Evolutionary conservation across 1,140 invertebrate species (phyloP), one percentile per base, ranked within the genome.

Genomic region (Calephelis nemesis): DNA sequence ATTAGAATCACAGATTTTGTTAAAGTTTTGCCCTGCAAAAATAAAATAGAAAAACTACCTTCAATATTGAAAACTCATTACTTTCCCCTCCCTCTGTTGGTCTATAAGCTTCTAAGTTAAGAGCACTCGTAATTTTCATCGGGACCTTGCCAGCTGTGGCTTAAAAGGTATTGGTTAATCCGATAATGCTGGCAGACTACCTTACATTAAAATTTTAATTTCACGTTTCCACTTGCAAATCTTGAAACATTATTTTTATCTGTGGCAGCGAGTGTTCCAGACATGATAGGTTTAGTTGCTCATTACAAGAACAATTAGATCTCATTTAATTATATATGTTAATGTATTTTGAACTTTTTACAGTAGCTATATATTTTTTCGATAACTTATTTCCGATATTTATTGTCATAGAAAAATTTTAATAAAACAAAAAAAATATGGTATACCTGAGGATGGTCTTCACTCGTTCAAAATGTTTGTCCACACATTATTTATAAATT

Each of bases 81-180:
- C 54, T 60, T 60, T 63, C 30, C 62, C 47, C 62, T 66, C 49
- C 54, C 52, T 40, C 52, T 52, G 64, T 40, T 66, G 48, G 67
- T 68, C 69, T 71, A 71, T 74, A 74, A 77, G 70, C 74, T 72
- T 67, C 63, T 30, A 58, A 74, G 68, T 74, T 72, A 68, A 77
- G 64, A 77, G 72, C 69, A 70, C 52, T 54, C 39, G 69, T 74
- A 78, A 78, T 78, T 54, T 76, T 76, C 66, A 70, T 67, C 70
- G 73, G 67, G 69, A 69, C 67, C 60, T 62, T 63, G 66, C 50
- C 77, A 79, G 74, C 72, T 79, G 74, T 69, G 74, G 69, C 72
- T 76, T 74, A 73, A 77, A 77, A 77, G 75, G 75, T 74, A 73
- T 72, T 70, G 58, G 75, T 69, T 79, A 79, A 79, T 74, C 73